Evolutionary conservation across 2,888 invertebrate species (phyloP).

Genomic region (Megastigmus dorsalis): DNA sequence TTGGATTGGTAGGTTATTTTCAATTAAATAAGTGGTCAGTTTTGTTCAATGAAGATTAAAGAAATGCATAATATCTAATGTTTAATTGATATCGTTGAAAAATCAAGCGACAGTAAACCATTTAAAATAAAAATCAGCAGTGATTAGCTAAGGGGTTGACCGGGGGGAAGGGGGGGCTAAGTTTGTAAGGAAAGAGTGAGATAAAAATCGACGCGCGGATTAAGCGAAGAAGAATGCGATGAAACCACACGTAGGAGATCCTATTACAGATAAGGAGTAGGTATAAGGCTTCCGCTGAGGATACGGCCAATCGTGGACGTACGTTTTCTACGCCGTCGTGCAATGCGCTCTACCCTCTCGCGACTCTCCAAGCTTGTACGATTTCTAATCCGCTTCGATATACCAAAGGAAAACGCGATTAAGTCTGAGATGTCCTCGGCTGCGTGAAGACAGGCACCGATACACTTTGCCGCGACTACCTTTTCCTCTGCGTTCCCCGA

Average conservation of each 20-base stretch:
- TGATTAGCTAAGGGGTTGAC: conserved; percentile 25
- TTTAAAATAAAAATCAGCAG: conserved; percentile 11
- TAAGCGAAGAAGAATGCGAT: conserved; percentile 67
- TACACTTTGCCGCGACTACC: not conserved
- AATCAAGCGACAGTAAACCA: not conserved
- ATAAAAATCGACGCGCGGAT: conserved; percentile 51
- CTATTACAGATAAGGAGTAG: conserved; percentile 73
- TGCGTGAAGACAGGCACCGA: conserved; percentile 20
- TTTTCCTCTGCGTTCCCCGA: not conserved
- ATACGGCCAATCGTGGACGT: conserved; percentile 72
- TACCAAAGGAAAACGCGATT: conserved; percentile 69
- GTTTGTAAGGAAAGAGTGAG: conserved; percentile 36
- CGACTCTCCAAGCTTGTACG: conserved; percentile 70
- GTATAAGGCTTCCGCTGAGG: conserved; percentile 74
- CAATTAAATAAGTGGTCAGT: no score
- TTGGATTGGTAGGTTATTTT: no score
- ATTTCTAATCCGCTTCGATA: conserved; percentile 74
- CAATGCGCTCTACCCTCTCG: conserved; percentile 57
- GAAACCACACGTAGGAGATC: conserved; percentile 74
- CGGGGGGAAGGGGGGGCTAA: not conserved
- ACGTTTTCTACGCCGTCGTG: conserved; percentile 3
- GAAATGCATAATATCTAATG: no score
- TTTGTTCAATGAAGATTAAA: no score
- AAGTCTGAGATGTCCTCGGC: conserved; percentile 66
- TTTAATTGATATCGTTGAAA: no score